Evolutionary conservation across 2,888 invertebrate genomes (phyloP).

Genomic region (Heliconius aoede): DNA sequence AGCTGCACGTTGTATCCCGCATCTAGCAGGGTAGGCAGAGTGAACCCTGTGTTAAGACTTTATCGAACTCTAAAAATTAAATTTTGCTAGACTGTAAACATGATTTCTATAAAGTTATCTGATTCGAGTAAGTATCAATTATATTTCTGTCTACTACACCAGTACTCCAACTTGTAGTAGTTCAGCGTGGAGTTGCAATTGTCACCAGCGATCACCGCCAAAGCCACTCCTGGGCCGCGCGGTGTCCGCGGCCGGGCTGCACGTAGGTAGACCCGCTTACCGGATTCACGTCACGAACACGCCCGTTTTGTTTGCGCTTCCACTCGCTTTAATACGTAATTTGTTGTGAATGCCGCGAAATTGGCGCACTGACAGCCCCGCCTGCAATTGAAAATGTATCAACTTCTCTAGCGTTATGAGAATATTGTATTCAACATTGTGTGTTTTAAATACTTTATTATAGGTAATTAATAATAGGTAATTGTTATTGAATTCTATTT

Average conservation of each 20-base stretch:
- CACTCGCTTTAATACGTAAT: constrained; percentile 82
- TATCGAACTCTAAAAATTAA: too few species aligned
- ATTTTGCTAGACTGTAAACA: background rate
- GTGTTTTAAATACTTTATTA: constrained; percentile 8
- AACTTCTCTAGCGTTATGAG: constrained; percentile 48
- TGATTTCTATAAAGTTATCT: background rate
- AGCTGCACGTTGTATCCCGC: too few species aligned
- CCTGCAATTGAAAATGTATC: constrained; percentile 77
- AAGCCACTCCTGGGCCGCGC: constrained; percentile 4
- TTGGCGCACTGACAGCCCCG: constrained; percentile 75
- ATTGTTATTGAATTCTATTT: background rate
- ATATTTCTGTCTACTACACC: background rate
- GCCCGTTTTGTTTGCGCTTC: constrained; percentile 80
- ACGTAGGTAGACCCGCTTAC: constrained; percentile 36
- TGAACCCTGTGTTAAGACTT: too few species aligned
- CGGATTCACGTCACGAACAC: constrained; percentile 81
- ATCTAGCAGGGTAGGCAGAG: too few species aligned
- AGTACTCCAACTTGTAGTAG: background rate
- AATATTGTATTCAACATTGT: constrained; percentile 15
- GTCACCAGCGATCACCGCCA: constrained; percentile 10
- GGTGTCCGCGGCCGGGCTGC: constrained; percentile 39
- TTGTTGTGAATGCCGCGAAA: constrained; percentile 81
- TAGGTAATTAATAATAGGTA: too few species aligned
- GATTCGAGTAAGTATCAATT: too few species aligned
- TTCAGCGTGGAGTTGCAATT: background rate